Base-by-base conservation (phyloP, 2,888 invertebrate species). In the Acanthococcus lagerstroemiae region DNA sequence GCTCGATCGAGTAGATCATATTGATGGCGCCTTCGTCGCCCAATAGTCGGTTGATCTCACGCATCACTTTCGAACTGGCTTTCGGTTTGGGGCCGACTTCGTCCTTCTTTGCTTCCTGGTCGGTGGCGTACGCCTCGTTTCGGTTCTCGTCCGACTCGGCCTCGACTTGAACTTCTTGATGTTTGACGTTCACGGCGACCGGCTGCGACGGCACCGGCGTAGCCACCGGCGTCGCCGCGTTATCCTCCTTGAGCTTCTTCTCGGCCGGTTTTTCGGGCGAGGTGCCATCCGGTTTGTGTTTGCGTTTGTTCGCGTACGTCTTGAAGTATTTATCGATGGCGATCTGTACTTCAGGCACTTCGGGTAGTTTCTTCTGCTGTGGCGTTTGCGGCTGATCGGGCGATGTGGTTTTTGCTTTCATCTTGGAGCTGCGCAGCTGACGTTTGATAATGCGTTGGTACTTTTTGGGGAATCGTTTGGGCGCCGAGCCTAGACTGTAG, bases 21-120 rank as follows among this genome's bases (percentile, higher is more conserved):
- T 90, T 90, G 1, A 88, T 86, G 3, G 90, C 90, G 1, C 91
- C 90, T 74, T 91, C 91, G 74, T 91, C 91, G 77, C 87, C 87
- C 68, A 91, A 77, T 58, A 91, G 75, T 68, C 80, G 83, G 72
- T 90, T 89, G 61, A 91, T 81, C 78, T 91, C 91, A 21, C 83
- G 80, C 66, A 83, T 76, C 22, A 69, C 69, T 67, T 69, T 67
- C 1, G 69, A 66, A 67, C 72, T 73, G 21, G 73, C 73, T 67
- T 73, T 75, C 12, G 67, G 22, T 44, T 46, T 55, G n/a, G 50
- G 6, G 15, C 17, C 27, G 1, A 4, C 46, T 3, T 45, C 24
- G 7, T 17, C 19, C 2, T 25, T 15, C 12, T 19, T 17, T 22
- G 17, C 45, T 19, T 55, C 55, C 7, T 46, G 19, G 12, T 26